A percentile compares a stretch with the other conserved stretches of the same genome.
These are phyloP conservation scores for Rhopilema esculentum DNA, from an alignment of 30 jellyfish, hydroid and myxozoan genomes.

Conservation along the genomic window DNA sequence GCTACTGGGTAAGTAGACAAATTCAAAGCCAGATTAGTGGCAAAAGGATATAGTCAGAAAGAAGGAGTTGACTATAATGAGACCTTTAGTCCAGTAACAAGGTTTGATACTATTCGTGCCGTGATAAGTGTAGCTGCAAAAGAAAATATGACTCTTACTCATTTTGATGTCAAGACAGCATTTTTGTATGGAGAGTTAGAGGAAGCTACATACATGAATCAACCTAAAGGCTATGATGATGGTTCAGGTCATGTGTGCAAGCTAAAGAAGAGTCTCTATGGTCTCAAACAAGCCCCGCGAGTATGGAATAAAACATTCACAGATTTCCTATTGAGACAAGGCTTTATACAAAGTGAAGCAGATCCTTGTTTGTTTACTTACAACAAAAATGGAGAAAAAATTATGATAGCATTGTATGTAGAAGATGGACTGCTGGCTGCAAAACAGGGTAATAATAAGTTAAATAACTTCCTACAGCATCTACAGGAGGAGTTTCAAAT, in stretches of 20 bases:
- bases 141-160: slow-evolving; percentile 36
- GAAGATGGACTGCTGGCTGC: slow-evolving; percentile 68
- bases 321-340: slow-evolving; percentile 56
- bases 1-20: no score
- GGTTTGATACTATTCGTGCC: slow-evolving; percentile 59
- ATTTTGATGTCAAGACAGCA: slow-evolving; percentile 56
- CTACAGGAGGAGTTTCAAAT: slow-evolving; percentile 54
- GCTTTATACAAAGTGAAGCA: slow-evolving; percentile 51
- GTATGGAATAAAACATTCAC: slow-evolving; percentile 62
- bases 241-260: slow-evolving; percentile 60
- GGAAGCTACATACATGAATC: slow-evolving; percentile 55
- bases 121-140: slow-evolving; percentile 42
- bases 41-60: no score
- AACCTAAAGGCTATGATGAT: slow-evolving; percentile 55
- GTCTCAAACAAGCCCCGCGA: slow-evolving; percentile 65
- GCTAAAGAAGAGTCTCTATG: slow-evolving; percentile 55
- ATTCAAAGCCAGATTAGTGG: no score
- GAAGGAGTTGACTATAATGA: no score
- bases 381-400: slow-evolving; percentile 43
- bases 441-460: slow-evolving; percentile 46
- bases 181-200: slow-evolving; percentile 56
- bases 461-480: slow-evolving; percentile 51
- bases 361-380: slow-evolving; percentile 32
- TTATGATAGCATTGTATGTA: slow-evolving; percentile 55
- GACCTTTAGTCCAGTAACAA: slow-evolving; percentile 32